Conservation (phyloP, 2,113 vertebrate genomes). For the Etheostoma cragini region DNA sequence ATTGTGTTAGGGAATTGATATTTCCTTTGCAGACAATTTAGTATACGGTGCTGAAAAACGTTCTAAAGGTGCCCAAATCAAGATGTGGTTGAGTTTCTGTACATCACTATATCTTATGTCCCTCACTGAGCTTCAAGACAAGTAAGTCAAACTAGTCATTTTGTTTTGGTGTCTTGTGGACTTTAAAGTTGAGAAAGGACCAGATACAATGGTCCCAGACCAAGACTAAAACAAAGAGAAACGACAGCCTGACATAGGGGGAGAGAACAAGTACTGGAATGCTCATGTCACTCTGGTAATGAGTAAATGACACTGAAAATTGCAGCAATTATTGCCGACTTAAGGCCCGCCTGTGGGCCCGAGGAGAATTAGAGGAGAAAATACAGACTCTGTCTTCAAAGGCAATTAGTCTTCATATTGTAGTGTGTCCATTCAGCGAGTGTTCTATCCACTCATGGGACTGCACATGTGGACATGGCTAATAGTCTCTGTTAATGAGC, state of each 20-base stretch:
- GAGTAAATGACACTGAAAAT: slow-evolving; percentile 72
- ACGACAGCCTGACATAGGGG: neutral
- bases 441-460: slow-evolving; percentile 81
- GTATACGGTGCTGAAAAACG: neutral
- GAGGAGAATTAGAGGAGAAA: slow-evolving; percentile 77
- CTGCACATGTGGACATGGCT: slow-evolving; percentile 85
- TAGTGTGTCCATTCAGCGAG: slow-evolving; percentile 84
- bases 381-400: slow-evolving; percentile 82
- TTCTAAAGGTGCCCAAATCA: neutral
- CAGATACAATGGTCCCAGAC: slow-evolving; percentile 15
- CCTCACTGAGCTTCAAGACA: neutral
- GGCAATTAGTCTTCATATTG: slow-evolving; percentile 87
- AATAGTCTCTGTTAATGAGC: slow-evolving; percentile 88
- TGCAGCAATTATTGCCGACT: slow-evolving; percentile 74
- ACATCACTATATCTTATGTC: neutral
- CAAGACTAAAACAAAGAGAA: neutral
- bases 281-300: slow-evolving; percentile 61
- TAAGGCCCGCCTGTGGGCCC: slow-evolving; percentile 66
- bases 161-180: neutral
- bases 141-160: neutral
- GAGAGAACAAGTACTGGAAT: slow-evolving; percentile 34
- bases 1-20: neutral
- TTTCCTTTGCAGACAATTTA: neutral
- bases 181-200: slow-evolving; percentile 14
- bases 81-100: neutral